A percentile compares a stretch with the other conserved stretches of the same genome.
These are phyloP conservation scores for Acanthiza pusilla DNA, from an alignment of 2,797 vertebrate species.

Conservation along the genomic window DNA sequence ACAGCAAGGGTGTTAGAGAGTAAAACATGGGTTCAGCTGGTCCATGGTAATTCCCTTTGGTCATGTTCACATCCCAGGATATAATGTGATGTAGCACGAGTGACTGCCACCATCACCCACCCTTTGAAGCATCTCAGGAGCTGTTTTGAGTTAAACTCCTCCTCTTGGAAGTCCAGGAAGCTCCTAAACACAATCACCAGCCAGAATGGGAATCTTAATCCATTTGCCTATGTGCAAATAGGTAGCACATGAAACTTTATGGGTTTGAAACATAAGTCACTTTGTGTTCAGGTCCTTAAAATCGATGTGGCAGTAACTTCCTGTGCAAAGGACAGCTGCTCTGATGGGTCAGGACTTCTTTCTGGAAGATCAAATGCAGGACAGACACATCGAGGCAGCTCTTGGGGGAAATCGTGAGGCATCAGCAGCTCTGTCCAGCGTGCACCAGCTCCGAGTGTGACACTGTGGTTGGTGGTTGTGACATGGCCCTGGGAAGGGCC, in stretches of 20 bases:
- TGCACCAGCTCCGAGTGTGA: not conserved
- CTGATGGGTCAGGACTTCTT: slow-evolving; percentile 26
- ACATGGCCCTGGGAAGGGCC: not conserved
- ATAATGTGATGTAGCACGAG: too few species aligned
- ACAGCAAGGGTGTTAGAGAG: not conserved
- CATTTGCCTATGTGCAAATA: not conserved
- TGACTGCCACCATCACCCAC: not conserved
- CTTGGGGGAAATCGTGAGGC: not conserved
- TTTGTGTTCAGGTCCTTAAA: slow-evolving; percentile 1
- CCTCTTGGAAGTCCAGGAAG: not conserved
- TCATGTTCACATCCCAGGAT: not conserved
- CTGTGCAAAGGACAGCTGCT: slow-evolving; percentile 27
- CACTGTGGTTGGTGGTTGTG: not conserved
- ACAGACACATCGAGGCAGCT: not conserved
- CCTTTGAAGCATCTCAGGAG: not conserved
- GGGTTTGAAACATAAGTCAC: not conserved
- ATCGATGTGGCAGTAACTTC: slow-evolving; percentile 45
- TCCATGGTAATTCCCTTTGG: not conserved
- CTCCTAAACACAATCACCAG: not conserved
- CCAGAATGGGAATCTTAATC: not conserved
- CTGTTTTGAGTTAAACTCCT: not conserved
- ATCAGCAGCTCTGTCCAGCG: slow-evolving; percentile 46
- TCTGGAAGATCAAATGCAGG: not conserved
- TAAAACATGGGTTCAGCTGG: not conserved
- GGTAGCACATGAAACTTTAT: not conserved